Evolutionary conservation across 2,888 invertebrate species (phyloP), one percentile per base, ranked within the genome.

Genomic region (Yponomeuta evonymella): DNA sequence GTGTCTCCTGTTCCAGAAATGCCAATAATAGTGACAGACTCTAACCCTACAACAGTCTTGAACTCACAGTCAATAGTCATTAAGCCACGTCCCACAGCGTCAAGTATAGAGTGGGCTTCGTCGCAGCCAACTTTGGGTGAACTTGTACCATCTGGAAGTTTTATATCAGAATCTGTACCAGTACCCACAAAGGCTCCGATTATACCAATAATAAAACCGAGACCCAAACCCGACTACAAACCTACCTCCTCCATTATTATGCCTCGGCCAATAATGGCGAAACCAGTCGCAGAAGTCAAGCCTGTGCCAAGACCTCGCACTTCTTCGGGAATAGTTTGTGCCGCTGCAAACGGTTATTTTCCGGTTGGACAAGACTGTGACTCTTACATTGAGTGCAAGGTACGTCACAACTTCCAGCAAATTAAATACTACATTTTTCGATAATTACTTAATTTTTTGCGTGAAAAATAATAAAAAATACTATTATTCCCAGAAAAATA

Each of bases 381-480:
- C 78, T 93, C 93, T 51, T 95, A 94, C 79, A 88, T 95, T 72
- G 94, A 95, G 81, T 95, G 95, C 81, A 83, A 85, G 75, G 93
- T 87, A 80, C 83, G 67, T 71, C 36, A 36, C 5, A 36, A 36
- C 36, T 36, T 23, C 33, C 51, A 63, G 12, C 72, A 51, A 51
- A 51, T 33, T 33, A 33, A 33, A 6, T 43, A 43, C 8, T 43
- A 43, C 8, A 6, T 43, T 43, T 43, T 43, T 8, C 43, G 1
- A 8, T 43, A 43, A 8, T 1, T 43, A 43, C 43, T 43, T 8
- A 43, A 8, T 8, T 43, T 43, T 43, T 43, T 5, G 43, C 43
- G 1, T 43, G 12, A 15, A 58, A 58, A 58, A 4, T 15, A 15
- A 58, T 58, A 12, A 12, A 51, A 8, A 51, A 51, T 9, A 51